Base-by-base conservation (phyloP, 2,888 invertebrate genomes). In the Odontomyia ornata region DNA sequence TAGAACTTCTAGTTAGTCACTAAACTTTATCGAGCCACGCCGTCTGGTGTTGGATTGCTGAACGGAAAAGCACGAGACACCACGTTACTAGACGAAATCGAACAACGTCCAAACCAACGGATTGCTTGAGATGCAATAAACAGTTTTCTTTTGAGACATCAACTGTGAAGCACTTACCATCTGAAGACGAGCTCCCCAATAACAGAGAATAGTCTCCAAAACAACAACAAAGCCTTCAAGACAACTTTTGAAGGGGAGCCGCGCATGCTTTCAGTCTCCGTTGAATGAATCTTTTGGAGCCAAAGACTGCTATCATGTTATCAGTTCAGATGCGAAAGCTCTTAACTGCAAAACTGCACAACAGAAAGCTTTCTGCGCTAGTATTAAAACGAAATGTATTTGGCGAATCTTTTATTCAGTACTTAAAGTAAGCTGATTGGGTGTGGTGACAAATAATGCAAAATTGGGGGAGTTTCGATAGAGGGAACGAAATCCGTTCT, bases 51-150 rank as follows among this genome's bases (percentile, higher is more conserved):
- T 65, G 28, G 36, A 21, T 18, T 30, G 30, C 36, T 23, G 23
- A 69, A 25, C 46, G 25, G 43, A 43, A 36, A 0, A 67, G 23
- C 77, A 77, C 77, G 75, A 77, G 75, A 71, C 62, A 71, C 25
- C 46, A 69, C 65, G 75, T 47, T 71, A 71, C 69, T 28, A 25
- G 43, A 64, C 57, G 46, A 73, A 67, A 64, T 46, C 28, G 56
- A 27, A 77, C 57, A 67, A 69, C 75, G 77, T 77, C 77, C 71
- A 64, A 28, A 71, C 62, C 71, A 67, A 64, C 75, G 75, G 60
- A 67, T 71, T 52, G 76, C 75, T 75, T 69, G 46, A 21, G 27
- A 62, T 77, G 76, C 77, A 77, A 77, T 77, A 76, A 77, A 77
- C 77, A 77, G 62, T 56, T 71, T 71, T 46, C 46, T 43, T 18